Evolutionary conservation across 2,888 invertebrate species (phyloP).

Genomic region (Adela reaumurella): DNA sequence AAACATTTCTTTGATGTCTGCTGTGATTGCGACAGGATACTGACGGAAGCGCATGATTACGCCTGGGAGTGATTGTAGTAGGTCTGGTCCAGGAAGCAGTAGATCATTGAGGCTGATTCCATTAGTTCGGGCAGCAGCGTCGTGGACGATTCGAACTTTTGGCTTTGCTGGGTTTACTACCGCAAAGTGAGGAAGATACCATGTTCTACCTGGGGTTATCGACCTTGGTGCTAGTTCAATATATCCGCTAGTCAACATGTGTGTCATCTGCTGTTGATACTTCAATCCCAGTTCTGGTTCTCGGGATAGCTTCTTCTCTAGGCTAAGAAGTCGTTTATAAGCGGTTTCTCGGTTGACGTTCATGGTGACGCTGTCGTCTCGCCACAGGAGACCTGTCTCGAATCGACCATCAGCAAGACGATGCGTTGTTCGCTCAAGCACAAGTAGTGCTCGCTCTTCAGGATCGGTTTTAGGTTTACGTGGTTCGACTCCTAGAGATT

Average conservation of each 20-base stretch:
- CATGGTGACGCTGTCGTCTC: background rate
- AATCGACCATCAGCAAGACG: background rate
- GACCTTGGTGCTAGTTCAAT: background rate
- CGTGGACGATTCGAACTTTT: constrained; percentile 17
- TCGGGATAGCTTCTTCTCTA: background rate
- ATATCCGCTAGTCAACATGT: background rate
- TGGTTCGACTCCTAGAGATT: background rate
- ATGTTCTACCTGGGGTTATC: background rate
- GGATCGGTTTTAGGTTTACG: background rate
- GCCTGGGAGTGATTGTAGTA: constrained; percentile 14
- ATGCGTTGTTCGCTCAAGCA: background rate
- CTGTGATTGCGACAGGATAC: constrained; percentile 12
- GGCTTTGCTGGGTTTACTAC: constrained; percentile 15
- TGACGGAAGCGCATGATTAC: constrained; percentile 18
- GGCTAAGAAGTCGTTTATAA: background rate
- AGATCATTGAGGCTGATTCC: constrained; percentile 16
- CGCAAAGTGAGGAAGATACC: constrained; percentile 11
- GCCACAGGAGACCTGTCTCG: background rate
- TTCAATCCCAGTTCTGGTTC: background rate
- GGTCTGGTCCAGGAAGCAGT: constrained; percentile 16
- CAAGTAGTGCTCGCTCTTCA: constrained; percentile 1
- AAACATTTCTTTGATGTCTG: constrained; percentile 20
- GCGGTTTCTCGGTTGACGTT: background rate
- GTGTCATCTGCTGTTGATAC: background rate
- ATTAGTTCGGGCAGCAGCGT: constrained; percentile 15